Base-by-base conservation (phyloP, 2,888 invertebrate species). In the Eugnorisma glareosa region DNA sequence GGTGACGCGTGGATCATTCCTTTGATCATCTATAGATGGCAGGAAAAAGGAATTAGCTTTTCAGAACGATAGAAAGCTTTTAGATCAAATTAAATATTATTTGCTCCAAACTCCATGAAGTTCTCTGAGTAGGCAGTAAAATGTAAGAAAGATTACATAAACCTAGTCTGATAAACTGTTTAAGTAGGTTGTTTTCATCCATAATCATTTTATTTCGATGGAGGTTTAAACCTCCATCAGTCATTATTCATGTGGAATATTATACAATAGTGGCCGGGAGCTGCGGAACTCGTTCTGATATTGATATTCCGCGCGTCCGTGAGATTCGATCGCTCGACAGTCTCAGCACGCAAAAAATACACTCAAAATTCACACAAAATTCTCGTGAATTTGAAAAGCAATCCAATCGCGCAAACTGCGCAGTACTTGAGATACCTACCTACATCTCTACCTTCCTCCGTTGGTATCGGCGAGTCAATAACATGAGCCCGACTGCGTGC, bases 331-430 rank as follows among this genome's bases (percentile, higher is more conserved):
- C 28, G 40, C 28, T 66, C n/a, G 15, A 21, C 10, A 59, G n/a
- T 51, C n/a, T 24, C 13, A 18, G 28, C 51, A 10, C 13, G 45
- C 15, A 70, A 80, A 69, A 68, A 67, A 74, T 45, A 68, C 10
- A n/a, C 28, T 6, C 43, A 63, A 63, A 40, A 35, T 48, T 67
- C n/a, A n/a, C 59, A 48, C 54, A 54, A 80, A 31, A 67, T 75
- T 67, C 51, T 77, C 51, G 64, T 77, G 77, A 54, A 68, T 66
- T 71, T 70, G 69, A 74, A 74, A 79, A 83, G 70, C 73, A 70
- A 83, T 74, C 66, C 67, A 83, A 74, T 79, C 79, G 67, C 37
- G 48, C 63, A 71, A 83, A 74, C 74, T 74, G 67, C 37, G 48
- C 63, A 71, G 43, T 54, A 43, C 37, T 43, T 43, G 28, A 31